Conservation (phyloP, 2,113 vertebrate species). For the Aptenodytes forsteri region DNA sequence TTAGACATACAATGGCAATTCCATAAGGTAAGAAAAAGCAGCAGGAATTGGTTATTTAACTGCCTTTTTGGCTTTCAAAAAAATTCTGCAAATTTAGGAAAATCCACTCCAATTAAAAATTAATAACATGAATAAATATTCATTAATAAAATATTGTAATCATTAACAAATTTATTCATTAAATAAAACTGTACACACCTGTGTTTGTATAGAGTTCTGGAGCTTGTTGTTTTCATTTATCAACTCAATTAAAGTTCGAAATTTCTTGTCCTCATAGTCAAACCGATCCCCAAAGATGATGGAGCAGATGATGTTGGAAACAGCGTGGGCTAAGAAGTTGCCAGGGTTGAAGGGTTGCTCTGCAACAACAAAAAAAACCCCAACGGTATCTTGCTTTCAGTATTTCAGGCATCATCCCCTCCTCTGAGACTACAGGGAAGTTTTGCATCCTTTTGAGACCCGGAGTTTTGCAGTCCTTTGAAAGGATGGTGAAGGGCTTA, state of each 20-base stretch:
- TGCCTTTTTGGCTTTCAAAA: not conserved
- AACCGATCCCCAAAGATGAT: constrained; percentile 74
- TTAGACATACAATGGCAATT: not conserved
- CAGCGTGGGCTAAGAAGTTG: constrained; percentile 4
- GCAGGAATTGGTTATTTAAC: not conserved
- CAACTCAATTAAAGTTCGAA: constrained; percentile 42
- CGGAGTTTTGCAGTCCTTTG: not conserved
- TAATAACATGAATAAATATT: not conserved
- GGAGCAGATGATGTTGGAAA: constrained; percentile 75
- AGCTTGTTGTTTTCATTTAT: constrained; percentile 1
- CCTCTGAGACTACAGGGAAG: not conserved
- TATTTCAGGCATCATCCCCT: not conserved
- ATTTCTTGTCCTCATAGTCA: constrained; percentile 70
- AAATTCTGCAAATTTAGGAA: not conserved
- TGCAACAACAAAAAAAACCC: not conserved
- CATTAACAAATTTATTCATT: not conserved
- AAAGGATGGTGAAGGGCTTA: not conserved
- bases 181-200: constrained; percentile 20
- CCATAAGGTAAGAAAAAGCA: not conserved
- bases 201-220: not conserved
- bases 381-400: not conserved
- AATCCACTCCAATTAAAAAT: not conserved
- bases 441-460: not conserved
- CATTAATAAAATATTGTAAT: not conserved
- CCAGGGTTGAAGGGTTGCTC: constrained; percentile 35